phyloP scores from a whole-genome alignment of 2,797 vertebrate species.

The Chrosomus eos region DNA sequence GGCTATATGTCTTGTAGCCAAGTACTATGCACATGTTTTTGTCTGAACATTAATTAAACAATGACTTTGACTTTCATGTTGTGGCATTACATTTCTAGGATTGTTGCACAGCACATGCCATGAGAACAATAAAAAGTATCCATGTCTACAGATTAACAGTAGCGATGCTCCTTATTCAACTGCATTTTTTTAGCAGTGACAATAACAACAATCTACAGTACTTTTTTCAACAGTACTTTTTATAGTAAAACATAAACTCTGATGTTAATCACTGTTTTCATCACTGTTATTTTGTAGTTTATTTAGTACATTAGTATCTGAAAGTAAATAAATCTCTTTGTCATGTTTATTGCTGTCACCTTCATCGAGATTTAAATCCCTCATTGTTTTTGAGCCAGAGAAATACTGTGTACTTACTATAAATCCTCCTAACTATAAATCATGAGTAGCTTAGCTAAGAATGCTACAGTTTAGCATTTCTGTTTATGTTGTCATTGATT shows the following conservation, averaged over 20 bases:
- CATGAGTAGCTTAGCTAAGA: background rate
- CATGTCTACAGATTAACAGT: background rate
- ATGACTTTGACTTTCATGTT: constrained; percentile 18
- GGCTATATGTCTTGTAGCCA: constrained; percentile 1
- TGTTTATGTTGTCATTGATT: background rate
- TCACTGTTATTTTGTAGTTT: constrained; percentile 5
- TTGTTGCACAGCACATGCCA: background rate
- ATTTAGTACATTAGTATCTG: background rate
- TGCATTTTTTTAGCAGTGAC: too few species aligned
- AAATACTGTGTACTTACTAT: background rate
- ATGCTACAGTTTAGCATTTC: background rate
- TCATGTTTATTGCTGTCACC: background rate
- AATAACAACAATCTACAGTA: background rate
- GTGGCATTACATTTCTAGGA: constrained; percentile 12
- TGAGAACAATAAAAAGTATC: background rate
- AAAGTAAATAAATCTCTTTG: background rate
- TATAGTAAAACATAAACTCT: background rate
- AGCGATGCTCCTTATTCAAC: background rate
- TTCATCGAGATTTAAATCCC: background rate
- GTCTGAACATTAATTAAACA: constrained; percentile 1
- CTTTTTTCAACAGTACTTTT: background rate
- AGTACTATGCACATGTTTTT: constrained; percentile 12
- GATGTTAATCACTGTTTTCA: constrained; percentile 42
- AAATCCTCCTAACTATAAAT: too few species aligned
- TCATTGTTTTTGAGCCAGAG: background rate